Percentiles rank a stretch among this genome's conserved stretches.
Evolutionary conservation across 1,140 invertebrate species (phyloP).

Genomic region (Acromyrmex charruanus): DNA sequence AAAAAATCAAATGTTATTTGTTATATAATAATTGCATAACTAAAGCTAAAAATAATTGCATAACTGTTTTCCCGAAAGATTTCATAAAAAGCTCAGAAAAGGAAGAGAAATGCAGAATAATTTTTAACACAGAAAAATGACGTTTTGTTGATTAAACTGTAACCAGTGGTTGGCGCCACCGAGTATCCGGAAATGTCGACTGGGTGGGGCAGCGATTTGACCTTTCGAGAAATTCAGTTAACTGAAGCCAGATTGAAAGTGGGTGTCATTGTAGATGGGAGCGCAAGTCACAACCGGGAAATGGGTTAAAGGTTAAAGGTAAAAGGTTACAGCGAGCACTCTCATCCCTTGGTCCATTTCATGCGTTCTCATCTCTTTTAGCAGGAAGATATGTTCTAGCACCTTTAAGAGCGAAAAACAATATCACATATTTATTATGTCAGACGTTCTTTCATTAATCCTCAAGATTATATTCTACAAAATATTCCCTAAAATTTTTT

Average conservation of each 20-base stretch:
- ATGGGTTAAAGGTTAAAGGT: slow-evolving; percentile 65
- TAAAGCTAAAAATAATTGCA: background rate
- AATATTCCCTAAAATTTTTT: background rate
- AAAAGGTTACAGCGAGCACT: slow-evolving; percentile 54
- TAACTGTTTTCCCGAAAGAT: background rate
- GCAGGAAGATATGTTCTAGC: background rate
- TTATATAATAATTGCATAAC: background rate
- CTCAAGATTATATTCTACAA: background rate
- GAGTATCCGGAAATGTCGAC: slow-evolving; percentile 23
- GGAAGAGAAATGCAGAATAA: background rate
- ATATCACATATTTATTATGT: background rate
- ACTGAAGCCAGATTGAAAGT: slow-evolving; percentile 29
- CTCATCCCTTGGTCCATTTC: background rate
- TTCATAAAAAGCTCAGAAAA: background rate
- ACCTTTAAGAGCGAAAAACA: slow-evolving; percentile 7
- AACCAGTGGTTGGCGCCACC: background rate
- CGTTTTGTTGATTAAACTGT: slow-evolving; percentile 22
- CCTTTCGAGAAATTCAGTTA: slow-evolving; percentile 61
- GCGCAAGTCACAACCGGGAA: slow-evolving; percentile 53
- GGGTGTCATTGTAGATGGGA: slow-evolving; percentile 59
- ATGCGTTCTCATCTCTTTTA: slow-evolving; percentile 2
- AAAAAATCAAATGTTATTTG: background rate
- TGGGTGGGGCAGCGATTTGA: slow-evolving; percentile 34
- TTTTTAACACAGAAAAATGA: background rate
- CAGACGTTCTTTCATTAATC: background rate